phyloP scores from a whole-genome alignment of 92 coral and sea anemone genomes.

The Galaxea fascicularis region DNA sequence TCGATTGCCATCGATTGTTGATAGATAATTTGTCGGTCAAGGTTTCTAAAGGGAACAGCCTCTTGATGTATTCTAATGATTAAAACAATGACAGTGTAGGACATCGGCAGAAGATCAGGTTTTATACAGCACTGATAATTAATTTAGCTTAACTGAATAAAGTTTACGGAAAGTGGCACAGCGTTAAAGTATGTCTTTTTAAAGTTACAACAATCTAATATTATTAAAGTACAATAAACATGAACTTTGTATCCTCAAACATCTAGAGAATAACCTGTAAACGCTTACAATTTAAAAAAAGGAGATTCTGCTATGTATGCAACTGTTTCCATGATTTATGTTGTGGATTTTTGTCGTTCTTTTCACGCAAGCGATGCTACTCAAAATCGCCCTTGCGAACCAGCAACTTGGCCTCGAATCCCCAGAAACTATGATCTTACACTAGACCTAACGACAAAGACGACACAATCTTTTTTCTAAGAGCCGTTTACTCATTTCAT shows the following conservation, averaged over 20 bases:
- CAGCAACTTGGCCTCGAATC: constrained; percentile 11
- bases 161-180: too few species aligned
- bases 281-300: constrained; percentile 9
- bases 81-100: too few species aligned
- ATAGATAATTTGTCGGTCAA: too few species aligned
- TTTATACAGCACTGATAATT: too few species aligned
- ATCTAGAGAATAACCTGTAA: constrained; percentile 9
- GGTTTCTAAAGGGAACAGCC: too few species aligned
- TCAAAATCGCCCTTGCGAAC: constrained; percentile 2
- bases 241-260: constrained; percentile 12
- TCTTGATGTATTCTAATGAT: too few species aligned
- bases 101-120: too few species aligned
- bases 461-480: constrained; percentile 15
- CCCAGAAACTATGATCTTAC: background rate
- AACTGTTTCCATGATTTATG: constrained; percentile 12
- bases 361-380: constrained; percentile 18
- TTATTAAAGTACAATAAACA: constrained; percentile 5
- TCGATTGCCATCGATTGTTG: too few species aligned
- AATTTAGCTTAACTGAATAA: too few species aligned
- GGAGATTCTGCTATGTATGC: constrained; percentile 10
- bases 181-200: constrained; percentile 2
- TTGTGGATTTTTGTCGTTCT: constrained; percentile 12
- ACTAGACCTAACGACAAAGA: constrained; percentile 16
- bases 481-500: constrained; percentile 2
- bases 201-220: constrained; percentile 4